These are phyloP conservation scores for Cryptus armator DNA, from an alignment of 2,888 invertebrate genomes.

Conservation along the genomic window DNA sequence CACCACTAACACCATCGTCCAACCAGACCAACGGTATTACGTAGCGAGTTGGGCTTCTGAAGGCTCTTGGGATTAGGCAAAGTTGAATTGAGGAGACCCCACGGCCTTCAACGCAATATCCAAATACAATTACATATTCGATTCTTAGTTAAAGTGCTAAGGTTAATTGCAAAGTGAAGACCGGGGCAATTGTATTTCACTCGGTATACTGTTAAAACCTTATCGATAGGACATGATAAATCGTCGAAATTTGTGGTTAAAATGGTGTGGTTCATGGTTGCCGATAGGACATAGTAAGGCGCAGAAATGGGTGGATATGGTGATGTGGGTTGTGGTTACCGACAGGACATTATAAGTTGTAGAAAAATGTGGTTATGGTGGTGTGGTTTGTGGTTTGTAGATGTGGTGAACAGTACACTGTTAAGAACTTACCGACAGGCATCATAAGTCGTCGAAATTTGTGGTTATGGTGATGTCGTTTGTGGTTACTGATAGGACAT, in stretches of 20 bases:
- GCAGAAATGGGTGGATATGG: too few relatives aligned
- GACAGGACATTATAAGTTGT: too few relatives aligned
- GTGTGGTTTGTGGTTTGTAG: too few relatives aligned
- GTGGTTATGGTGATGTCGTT: too few relatives aligned
- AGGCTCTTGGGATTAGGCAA: constrained; percentile 52
- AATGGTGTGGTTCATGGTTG: too few relatives aligned
- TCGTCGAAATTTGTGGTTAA: background rate
- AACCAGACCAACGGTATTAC: constrained; percentile 50
- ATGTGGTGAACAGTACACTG: too few relatives aligned
- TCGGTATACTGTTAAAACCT: background rate
- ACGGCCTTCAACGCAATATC: constrained; percentile 40
- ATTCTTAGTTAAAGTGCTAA: constrained; percentile 28
- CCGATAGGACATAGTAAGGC: too few relatives aligned
- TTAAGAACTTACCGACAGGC: too few relatives aligned
- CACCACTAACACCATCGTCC: constrained; percentile 35
- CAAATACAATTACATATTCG: constrained; percentile 51
- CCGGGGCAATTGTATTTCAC: background rate
- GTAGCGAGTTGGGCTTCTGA: constrained; percentile 19
- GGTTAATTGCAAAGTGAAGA: constrained; percentile 42
- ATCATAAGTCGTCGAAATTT: too few relatives aligned
- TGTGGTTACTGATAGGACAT: too few relatives aligned
- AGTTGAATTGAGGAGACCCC: constrained; percentile 41
- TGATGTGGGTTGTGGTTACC: too few relatives aligned
- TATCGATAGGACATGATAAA: constrained; percentile 18
- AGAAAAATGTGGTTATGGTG: too few relatives aligned